Evolutionary conservation across 2,797 vertebrate species (phyloP), one percentile per base, ranked within the genome.

Genomic region (Helostoma temminkii): DNA sequence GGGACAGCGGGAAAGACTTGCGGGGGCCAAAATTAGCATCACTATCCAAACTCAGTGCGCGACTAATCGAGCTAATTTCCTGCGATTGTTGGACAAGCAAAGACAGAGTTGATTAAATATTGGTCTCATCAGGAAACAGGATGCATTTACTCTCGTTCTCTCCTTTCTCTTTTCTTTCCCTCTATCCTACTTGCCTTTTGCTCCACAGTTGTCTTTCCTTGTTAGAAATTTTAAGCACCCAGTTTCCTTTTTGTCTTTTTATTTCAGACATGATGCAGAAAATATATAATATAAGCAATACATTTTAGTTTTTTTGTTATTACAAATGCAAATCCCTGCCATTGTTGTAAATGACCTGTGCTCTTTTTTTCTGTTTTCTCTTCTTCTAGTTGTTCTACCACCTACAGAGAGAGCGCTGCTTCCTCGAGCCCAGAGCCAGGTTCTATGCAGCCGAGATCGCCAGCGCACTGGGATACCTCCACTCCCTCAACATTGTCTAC

Each of bases 361-460:
- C 42, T 37, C 4, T 6, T 19, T 57, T 32, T 9, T 49, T 9
- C 50, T 48, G 46, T 28, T 53, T 56, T 16, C 5, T 42, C 39
- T 60, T 48, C 18, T 54, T 83, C n/a, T 85, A 99, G 98, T 87
- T 99, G 86, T 99, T 99, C 91, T 99, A 99, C 92, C 98, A 99
- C 93, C 95, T 99, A 80, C 98, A 99, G 90, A 94, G 98, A 81
- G 98, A 99, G 59, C 96, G 97, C 66, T 98, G 96, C 93, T 99
- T 99, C 92, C 94, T 99, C 39, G 98, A 99, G 91, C 98, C 98
- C 0, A 92, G 97, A 82, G 97, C 98, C 41, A 94, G 97, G 47
- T 99, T 99, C 92, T 99, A 99, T 6, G 93, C 98, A 7, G 98
- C 97, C 24, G 98, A 99, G 93, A 99, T 99, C 25, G 97, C 96